These are phyloP conservation scores for Cephus sareptanus DNA, from an alignment of 2,888 invertebrate genomes.

Conservation along the genomic window DNA sequence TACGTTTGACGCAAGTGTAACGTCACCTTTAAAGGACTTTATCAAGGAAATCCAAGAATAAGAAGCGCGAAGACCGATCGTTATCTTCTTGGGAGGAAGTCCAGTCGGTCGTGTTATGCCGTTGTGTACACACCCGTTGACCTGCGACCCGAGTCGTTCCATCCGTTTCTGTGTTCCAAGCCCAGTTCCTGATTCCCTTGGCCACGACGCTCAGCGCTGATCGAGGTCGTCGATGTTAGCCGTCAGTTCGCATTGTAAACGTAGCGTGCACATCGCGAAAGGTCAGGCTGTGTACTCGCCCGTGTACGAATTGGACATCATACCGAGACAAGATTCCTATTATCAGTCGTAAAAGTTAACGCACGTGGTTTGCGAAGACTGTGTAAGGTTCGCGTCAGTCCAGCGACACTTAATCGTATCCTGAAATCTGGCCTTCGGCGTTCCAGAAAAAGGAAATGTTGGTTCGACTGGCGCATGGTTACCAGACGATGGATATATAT, in stretches of 20 bases:
- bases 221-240: conserved; percentile 46
- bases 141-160: conserved; percentile 44
- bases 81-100: conserved; percentile 28
- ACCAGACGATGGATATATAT: too few relatives aligned
- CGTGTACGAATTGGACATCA: conserved; percentile 35
- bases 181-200: conserved; percentile 40
- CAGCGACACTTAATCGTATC: conserved; percentile 3
- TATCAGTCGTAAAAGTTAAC: neutral
- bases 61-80: conserved; percentile 34
- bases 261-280: conserved; percentile 34
- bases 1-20: too few relatives aligned
- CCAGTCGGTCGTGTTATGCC: conserved; percentile 58
- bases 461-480: too few relatives aligned
- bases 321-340: conserved; percentile 36
- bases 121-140: conserved; percentile 64
- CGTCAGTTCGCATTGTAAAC: conserved; percentile 39
- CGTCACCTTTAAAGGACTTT: too few relatives aligned
- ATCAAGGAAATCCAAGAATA: too few relatives aligned
- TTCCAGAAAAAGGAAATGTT: too few relatives aligned
- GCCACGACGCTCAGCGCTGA: conserved; percentile 32
- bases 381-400: neutral
- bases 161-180: conserved; percentile 38
- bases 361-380: neutral
- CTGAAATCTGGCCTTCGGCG: conserved; percentile 1
- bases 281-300: conserved; percentile 31